phyloP scores from a whole-genome alignment of 1,140 invertebrate species.

The Anastrepha ludens region DNA sequence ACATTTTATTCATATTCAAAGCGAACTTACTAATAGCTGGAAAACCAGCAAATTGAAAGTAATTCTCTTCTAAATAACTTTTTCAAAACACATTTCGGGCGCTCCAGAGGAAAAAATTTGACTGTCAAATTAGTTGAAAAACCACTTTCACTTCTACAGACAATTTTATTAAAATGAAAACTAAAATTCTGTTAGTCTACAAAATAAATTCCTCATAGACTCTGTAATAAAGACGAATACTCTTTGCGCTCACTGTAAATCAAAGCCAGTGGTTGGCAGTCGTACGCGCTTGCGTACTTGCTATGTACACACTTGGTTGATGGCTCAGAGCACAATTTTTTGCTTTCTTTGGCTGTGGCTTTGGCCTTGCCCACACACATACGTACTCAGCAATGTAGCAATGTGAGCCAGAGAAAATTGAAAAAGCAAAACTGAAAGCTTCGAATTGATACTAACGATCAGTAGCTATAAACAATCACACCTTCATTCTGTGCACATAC shows the following conservation, averaged over 20 bases:
- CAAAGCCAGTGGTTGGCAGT: not conserved
- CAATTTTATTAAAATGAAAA: too few species aligned
- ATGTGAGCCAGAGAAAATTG: conserved; percentile 17
- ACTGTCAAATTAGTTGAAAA: too few species aligned
- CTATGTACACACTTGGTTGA: not conserved
- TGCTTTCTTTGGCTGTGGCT: conserved; percentile 22
- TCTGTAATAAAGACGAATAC: not conserved
- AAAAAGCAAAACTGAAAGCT: not conserved
- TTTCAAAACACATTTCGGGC: too few species aligned
- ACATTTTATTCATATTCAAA: too few species aligned
- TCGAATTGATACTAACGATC: not conserved
- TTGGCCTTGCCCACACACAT: not conserved
- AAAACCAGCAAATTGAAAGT: too few species aligned
- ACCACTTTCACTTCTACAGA: too few species aligned
- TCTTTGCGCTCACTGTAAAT: not conserved
- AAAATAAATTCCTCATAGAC: not conserved
- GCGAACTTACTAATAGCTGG: too few species aligned
- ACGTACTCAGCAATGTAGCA: not conserved
- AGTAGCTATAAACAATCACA: not conserved
- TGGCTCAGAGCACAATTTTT: conserved; percentile 4
- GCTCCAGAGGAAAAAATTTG: too few species aligned
- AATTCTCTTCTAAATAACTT: too few species aligned
- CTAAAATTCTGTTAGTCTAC: too few species aligned
- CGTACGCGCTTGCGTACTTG: not conserved
- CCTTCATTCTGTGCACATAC: not conserved